Percentiles rank a stretch among this genome's conserved stretches.
phyloP scores from a whole-genome alignment of 2,888 invertebrate genomes.

The Augiades crinisus region DNA sequence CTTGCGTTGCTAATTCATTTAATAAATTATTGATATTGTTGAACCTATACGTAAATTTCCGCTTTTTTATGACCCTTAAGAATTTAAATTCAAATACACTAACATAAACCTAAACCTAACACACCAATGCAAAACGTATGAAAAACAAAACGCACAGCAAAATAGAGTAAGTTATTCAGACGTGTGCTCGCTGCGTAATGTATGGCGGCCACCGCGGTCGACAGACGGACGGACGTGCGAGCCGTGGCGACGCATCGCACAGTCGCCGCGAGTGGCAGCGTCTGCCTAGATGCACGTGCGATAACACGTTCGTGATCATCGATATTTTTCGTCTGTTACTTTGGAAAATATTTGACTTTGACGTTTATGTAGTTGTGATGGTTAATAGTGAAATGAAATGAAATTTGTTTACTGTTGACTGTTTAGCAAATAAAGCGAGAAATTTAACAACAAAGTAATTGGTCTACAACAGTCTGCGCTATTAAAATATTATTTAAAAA shows the following conservation, averaged over 20 bases:
- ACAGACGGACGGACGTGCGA: constrained; percentile 48
- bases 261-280: constrained; percentile 38
- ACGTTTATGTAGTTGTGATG: neutral
- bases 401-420: too few relatives aligned
- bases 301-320: constrained; percentile 42
- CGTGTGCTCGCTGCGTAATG: constrained; percentile 47
- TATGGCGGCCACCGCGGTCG: constrained; percentile 58
- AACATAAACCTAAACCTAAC: too few relatives aligned
- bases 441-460: too few relatives aligned
- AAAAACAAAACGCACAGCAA: neutral
- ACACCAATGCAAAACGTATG: neutral
- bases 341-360: constrained; percentile 2
- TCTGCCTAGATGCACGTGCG: constrained; percentile 67
- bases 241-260: constrained; percentile 59
- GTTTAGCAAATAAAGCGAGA: too few relatives aligned
- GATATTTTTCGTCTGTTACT: constrained; percentile 29
- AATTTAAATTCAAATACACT: too few relatives aligned
- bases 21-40: too few relatives aligned
- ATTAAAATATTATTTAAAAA: too few relatives aligned
- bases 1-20: too few relatives aligned
- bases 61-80: too few relatives aligned
- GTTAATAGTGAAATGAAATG: too few relatives aligned
- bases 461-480: too few relatives aligned
- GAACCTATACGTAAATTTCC: too few relatives aligned
- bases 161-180: constrained; percentile 40